Percentiles rank a stretch among this genome's conserved stretches.
These are phyloP conservation scores for Drosophila funebris DNA, from an alignment of 1,140 invertebrate species.

Conservation along the genomic window DNA sequence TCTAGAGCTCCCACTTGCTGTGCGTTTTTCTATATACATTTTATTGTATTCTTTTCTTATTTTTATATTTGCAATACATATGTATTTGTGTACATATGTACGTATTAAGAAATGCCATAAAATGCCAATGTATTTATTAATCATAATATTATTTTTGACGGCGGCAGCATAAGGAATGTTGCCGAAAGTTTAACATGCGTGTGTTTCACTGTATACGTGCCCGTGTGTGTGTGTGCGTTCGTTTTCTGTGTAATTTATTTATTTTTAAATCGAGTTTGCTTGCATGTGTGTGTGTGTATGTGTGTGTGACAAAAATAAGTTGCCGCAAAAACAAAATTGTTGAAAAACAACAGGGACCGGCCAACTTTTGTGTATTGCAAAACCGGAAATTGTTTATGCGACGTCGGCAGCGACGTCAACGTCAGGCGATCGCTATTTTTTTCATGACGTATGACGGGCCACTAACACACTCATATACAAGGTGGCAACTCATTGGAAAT, in stretches of 20 bases:
- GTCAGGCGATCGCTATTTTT: constrained; percentile 60
- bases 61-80: constrained; percentile 6
- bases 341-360: constrained; percentile 60
- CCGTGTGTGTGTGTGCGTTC: constrained; percentile 27
- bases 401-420: constrained; percentile 26
- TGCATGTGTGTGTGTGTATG: constrained; percentile 11
- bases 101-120: constrained; percentile 40
- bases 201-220: constrained; percentile 32
- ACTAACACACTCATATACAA: constrained; percentile 8
- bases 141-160: constrained; percentile 75
- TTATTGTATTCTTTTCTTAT: constrained; percentile 14
- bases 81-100: not conserved
- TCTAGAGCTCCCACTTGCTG: constrained; percentile 57
- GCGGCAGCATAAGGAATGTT: constrained; percentile 56
- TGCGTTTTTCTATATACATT: constrained; percentile 24
- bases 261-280: constrained; percentile 76
- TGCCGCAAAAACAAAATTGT: constrained; percentile 68
- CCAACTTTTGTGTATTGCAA: constrained; percentile 47
- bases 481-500: constrained; percentile 53
- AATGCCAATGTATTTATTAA: constrained; percentile 72
- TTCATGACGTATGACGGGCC: constrained; percentile 62
- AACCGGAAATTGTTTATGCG: constrained; percentile 80
- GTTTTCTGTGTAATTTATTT: constrained; percentile 80
- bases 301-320: constrained; percentile 69
- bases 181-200: constrained; percentile 45